A percentile compares a stretch with the other conserved stretches of the same genome.
phyloP scores from a whole-genome alignment of 1,140 invertebrate genomes.

The Leptestheria dahalacensis region DNA sequence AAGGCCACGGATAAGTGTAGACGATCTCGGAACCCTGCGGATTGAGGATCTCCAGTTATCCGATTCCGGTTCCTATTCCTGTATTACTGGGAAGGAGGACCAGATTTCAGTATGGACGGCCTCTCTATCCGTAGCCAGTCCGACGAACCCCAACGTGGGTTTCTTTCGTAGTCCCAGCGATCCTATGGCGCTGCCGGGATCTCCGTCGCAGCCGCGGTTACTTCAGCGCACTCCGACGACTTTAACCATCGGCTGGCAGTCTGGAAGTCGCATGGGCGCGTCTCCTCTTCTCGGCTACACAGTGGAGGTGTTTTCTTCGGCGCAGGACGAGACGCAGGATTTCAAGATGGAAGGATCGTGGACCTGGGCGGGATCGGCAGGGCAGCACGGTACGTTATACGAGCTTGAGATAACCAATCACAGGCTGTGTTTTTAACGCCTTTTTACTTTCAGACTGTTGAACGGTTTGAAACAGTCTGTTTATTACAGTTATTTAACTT shows the following conservation, averaged over 20 bases:
- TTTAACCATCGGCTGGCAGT: conserved; percentile 64
- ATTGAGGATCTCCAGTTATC: conserved; percentile 50
- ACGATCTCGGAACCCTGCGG: conserved; percentile 37
- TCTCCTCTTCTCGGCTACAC: conserved; percentile 58
- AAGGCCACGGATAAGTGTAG: conserved; percentile 37
- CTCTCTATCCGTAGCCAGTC: conserved; percentile 49
- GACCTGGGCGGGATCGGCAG: neutral
- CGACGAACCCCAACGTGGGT: conserved; percentile 52
- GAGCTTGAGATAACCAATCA: no score
- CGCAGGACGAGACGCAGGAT: neutral
- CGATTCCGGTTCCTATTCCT: conserved; percentile 65
- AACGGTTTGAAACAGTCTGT: no score
- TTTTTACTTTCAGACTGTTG: no score
- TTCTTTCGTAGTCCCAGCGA: conserved; percentile 55
- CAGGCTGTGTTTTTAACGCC: no score
- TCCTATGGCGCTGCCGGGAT: conserved; percentile 55
- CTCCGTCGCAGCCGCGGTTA: conserved; percentile 44
- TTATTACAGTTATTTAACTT: no score
- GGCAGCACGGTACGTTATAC: neutral
- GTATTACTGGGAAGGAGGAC: conserved; percentile 63
- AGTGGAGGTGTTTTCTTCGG: conserved; percentile 49
- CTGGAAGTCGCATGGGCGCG: conserved; percentile 50
- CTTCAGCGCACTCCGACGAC: conserved; percentile 60
- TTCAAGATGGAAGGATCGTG: neutral
- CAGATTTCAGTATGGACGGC: conserved; percentile 66